Evolutionary conservation across 2,888 invertebrate genomes (phyloP), one percentile per base, ranked within the genome.

Genomic region (Folsomia candida): DNA sequence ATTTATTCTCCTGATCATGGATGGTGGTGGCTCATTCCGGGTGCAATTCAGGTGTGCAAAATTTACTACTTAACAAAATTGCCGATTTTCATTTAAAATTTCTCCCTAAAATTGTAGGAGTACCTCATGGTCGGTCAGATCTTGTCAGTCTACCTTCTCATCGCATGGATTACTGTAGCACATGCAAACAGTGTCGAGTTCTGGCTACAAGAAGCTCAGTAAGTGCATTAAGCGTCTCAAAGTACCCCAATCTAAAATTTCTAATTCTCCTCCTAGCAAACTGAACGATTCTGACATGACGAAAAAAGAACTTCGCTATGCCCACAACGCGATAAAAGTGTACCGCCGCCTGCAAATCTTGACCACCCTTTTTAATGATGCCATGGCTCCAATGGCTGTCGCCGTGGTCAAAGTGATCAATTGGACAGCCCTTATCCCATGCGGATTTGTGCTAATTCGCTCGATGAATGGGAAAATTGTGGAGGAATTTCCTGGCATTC

Each of bases 21-120:
- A 0, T 72, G 73, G 76, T 76, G 70, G n/a, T 76, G 58, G 26
- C 67, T 71, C 0, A 73, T 76, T 58, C 76, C 76, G 6, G 76
- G 76, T 24, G 73, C 72, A 28, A 27, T 75, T 1, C 75, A 75
- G 25, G 75, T 37, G 37, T 9, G 14, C 37, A n/a, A n/a, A n/a
- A n/a, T n/a, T n/a, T 37, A 4, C 14, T 4, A 14, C 14, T 37
- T 37, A 37, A 9, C 14, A 37, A 9, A 4, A 14, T 37, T 37
- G 37, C 4, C 14, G 4, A 37, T 37, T 37, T 14, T 37, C 4
- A 9, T 37, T 4, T 37, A 9, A 37, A 37, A 37, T 37, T 9
- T 4, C 14, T 37, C 6, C 37, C 4, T 37, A n/a, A n/a, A n/a
- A 9, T 37, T 37, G 37, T 14, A 37, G 37, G 37, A 75, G 66